Conservation (phyloP, 2,797 vertebrate species). For the Malurus splendens region DNA sequence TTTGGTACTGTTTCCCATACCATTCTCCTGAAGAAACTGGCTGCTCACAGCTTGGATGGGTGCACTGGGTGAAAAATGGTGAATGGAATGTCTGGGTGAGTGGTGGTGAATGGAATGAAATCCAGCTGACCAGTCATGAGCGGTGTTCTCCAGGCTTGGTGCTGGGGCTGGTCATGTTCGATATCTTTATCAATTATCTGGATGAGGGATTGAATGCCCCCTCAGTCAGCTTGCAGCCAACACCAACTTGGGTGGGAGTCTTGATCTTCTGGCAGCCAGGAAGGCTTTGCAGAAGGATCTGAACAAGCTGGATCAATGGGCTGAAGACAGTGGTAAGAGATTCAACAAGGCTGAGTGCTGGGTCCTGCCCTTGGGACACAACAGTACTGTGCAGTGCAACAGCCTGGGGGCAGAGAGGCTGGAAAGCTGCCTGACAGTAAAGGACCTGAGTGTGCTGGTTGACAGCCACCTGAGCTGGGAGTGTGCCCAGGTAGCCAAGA, state of each 20-base stretch:
- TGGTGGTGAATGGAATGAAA: background rate
- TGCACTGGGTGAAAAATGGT: background rate
- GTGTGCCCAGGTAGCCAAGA: background rate
- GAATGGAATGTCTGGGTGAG: too few relatives aligned
- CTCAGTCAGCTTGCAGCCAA: too few relatives aligned
- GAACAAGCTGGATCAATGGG: background rate
- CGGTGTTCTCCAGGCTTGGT: background rate
- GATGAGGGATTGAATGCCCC: background rate
- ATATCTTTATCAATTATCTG: background rate
- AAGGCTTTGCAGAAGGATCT: too few relatives aligned
- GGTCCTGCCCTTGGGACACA: background rate
- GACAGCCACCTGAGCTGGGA: too few relatives aligned
- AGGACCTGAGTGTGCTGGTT: too few relatives aligned
- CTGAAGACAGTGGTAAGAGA: background rate
- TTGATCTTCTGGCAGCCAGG: too few relatives aligned
- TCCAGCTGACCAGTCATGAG: background rate
- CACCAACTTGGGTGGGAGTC: too few relatives aligned
- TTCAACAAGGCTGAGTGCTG: background rate
- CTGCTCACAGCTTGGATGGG: background rate
- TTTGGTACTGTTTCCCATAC: background rate
- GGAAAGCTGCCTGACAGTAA: too few relatives aligned
- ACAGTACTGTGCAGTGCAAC: too few relatives aligned
- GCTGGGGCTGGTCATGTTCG: background rate
- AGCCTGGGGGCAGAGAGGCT: too few relatives aligned
- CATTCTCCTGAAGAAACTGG: background rate